phyloP scores from a whole-genome alignment of 2,888 invertebrate genomes.

The Apoda limacodes region DNA sequence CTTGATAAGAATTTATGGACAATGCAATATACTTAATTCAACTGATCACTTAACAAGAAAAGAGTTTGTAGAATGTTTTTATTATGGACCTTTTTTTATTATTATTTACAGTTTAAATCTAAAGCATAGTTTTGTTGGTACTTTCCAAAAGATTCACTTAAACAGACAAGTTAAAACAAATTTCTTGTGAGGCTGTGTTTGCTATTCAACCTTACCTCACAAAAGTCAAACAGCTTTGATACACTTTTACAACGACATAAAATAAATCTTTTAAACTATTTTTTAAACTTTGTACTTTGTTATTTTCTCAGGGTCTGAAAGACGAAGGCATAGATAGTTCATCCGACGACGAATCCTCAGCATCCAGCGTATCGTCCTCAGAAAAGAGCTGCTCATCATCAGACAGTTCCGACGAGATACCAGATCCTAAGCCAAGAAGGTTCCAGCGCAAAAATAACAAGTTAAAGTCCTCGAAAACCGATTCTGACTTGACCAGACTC shows the following conservation, averaged over 20 bases:
- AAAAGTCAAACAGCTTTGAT: neutral
- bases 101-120: no score
- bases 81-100: no score
- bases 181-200: no score
- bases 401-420: constrained; percentile 53
- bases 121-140: no score
- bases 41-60: no score
- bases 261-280: neutral
- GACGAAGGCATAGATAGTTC: constrained; percentile 67
- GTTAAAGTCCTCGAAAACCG: constrained; percentile 53
- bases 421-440: constrained; percentile 39
- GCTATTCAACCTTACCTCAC: no score
- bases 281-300: constrained; percentile 7
- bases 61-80: no score
- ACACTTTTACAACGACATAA: neutral
- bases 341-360: constrained; percentile 58
- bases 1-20: no score
- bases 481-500: constrained; percentile 48
- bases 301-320: constrained; percentile 52
- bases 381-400: constrained; percentile 62
- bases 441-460: constrained; percentile 57
- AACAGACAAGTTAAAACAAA: no score
- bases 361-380: constrained; percentile 56
- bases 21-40: no score
- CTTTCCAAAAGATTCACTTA: no score